Evolutionary conservation across 2,888 invertebrate species (phyloP), one percentile per base, ranked within the genome.

Genomic region (Syrphus vitripennis): DNA sequence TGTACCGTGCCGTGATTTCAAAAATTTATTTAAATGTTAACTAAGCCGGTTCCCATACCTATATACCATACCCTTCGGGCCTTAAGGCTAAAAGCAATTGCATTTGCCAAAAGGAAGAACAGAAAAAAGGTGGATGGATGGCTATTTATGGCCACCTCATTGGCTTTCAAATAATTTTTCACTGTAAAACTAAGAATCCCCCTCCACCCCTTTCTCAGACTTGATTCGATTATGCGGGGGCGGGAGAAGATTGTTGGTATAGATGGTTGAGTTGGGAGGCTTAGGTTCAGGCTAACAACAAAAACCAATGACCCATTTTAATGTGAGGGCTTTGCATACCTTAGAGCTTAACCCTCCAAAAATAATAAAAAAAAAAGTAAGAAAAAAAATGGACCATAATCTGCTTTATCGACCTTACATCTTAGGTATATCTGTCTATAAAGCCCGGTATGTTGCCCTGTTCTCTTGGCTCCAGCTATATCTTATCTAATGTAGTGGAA

Each of bases 401-500:
- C 71, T 71, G 67, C 26, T 57, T 59, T 65, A 57, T 45, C 67
- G 45, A 67, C 67, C 67, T 45, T 50, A 34, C 34, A 50, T 67
- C 48, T n/a, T 34, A 42, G 34, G 37, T 29, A 19, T 31, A 57
- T 16, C n/a, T 31, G 14, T 37, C 37, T 24, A 37, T 59, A 61
- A 61, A 26, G 40, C 40, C 40, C 63, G 42, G 42, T 65, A 42
- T 16, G 29, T 45, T 42, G 42, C 21, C 37, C 37, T 48, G 24
- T 59, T 61, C 29, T 61, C 29, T 82, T 80, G 80, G 83, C 81
- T 69, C 61, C 24, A 61, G 81, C 71, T 63, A 76, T 63, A 76
- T 72, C 82, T 81, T 69, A 74, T 86, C 86, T 86, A 82, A 86
- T 86, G 86, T 86, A 77, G 77, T 74, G 82, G 86, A 86, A 86